Conservation (phyloP, 1,140 invertebrate genomes). For the Melanaphis sacchari region DNA sequence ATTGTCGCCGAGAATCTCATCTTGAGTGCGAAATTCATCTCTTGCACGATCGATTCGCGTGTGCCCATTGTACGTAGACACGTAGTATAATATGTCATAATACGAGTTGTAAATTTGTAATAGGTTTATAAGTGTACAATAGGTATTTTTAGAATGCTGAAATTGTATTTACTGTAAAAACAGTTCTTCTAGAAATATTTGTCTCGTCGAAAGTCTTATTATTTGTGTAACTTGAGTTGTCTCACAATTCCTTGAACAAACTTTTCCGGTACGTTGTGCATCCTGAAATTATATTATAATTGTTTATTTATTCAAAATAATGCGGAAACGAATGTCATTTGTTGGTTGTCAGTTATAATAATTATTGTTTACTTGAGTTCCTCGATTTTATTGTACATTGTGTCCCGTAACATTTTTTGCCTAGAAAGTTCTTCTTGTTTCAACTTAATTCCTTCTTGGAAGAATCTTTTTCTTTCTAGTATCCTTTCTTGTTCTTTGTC, state of each 20-base stretch:
- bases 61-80: background rate
- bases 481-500: conserved; percentile 72
- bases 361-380: conserved; percentile 65
- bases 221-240: conserved; percentile 58
- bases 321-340: background rate
- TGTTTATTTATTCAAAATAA: background rate
- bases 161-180: background rate
- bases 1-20: background rate
- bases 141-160: background rate
- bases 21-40: background rate
- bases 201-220: background rate
- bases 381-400: conserved; percentile 69
- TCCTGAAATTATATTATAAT: conserved; percentile 57
- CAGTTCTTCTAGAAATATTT: background rate
- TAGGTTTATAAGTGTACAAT: background rate
- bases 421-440: conserved; percentile 68
- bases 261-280: conserved; percentile 60
- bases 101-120: background rate
- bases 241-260: conserved; percentile 59
- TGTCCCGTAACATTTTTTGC: conserved; percentile 67
- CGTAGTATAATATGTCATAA: too few species aligned
- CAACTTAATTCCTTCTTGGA: conserved; percentile 71
- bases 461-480: conserved; percentile 68
- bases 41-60: background rate
- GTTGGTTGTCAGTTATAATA: background rate